Percentiles rank a stretch among this genome's conserved stretches.
phyloP scores from a whole-genome alignment of 1,140 invertebrate genomes.

The Musca vetustissima region DNA sequence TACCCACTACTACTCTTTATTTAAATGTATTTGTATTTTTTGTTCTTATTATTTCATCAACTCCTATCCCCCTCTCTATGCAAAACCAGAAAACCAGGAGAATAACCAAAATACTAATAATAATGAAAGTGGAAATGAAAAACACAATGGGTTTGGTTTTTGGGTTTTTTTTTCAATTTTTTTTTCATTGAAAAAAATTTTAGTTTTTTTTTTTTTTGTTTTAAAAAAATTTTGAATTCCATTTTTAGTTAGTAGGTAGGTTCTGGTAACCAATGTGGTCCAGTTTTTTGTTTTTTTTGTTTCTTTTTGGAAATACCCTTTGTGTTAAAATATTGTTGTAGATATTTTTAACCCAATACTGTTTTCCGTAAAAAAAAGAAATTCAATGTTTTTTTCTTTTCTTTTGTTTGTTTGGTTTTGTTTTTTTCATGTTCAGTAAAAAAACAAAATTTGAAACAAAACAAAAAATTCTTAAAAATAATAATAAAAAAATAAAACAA shows the following conservation, averaged over 20 bases:
- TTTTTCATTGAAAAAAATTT: slow-evolving; percentile 5
- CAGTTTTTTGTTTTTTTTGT: too few relatives aligned
- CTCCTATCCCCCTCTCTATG: too few relatives aligned
- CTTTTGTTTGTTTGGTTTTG: too few relatives aligned
- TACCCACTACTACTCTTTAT: too few relatives aligned
- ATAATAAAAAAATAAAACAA: background rate
- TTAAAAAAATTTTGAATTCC: background rate
- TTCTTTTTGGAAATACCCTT: slow-evolving; percentile 5
- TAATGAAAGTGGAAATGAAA: too few relatives aligned
- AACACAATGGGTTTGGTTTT: too few relatives aligned
- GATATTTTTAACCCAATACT: background rate
- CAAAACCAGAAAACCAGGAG: background rate
- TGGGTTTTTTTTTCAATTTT: background rate
- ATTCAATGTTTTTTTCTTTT: background rate
- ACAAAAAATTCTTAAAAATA: background rate
- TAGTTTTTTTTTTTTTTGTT: background rate
- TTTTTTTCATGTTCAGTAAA: too few relatives aligned
- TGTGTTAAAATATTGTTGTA: background rate
- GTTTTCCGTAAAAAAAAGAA: background rate
- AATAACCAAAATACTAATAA: background rate
- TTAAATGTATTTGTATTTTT: background rate
- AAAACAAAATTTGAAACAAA: too few relatives aligned
- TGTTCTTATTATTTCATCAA: background rate
- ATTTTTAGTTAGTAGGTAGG: background rate
- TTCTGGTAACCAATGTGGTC: slow-evolving; percentile 13